Base-by-base conservation (phyloP, 2,888 invertebrate genomes). In the Dicyrtoma fusca region DNA sequence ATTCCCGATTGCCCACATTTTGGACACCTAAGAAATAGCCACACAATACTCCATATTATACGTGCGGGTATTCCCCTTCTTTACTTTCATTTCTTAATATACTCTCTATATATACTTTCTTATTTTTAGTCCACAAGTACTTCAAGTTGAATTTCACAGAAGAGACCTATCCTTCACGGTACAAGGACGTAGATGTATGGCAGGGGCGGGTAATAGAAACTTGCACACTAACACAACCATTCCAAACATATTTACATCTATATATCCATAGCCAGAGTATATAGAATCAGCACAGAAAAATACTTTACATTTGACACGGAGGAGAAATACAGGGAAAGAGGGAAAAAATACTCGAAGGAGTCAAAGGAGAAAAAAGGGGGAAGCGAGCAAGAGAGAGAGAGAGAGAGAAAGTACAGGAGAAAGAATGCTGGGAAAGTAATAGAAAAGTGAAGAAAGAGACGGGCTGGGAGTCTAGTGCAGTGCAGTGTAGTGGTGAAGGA, bases 1-100 rank as follows among this genome's bases (percentile, higher is more conserved):
- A 0, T 84, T 81, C 13, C 89, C 90, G 69, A 97, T 83, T 73
- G 86, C 85, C 95, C 97, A 97, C 8, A 86, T 83, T 44, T 74
- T 76, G 14, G 76, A 69, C 69, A 79, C 78, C 79, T 79, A 73
- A 74, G 71, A 64, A 62, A 74, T 64, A 62, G 61, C 69, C 57
- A 68, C 59, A 64, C 34, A 34, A 76, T 44, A 44, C 25, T 53
- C 69, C 57, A 34, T 61, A 47, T 49, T 66, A 66, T 66, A 51
- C 49, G 26, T 55, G 23, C 42, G 47, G 19, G 47, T 59, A 59
- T 47, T 59, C 42, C 66, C 66, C 57, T 34, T 3, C 45, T 23
- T 14, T n/a, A 44, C 57, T 69, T 45, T 44, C 26, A 14, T n/a
- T 57, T 17, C 45, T 23, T 34, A 6, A 25, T 19, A 14, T 25